Evolutionary conservation across 1,140 invertebrate genomes (phyloP).

Genomic region (Nasonia vitripennis): DNA sequence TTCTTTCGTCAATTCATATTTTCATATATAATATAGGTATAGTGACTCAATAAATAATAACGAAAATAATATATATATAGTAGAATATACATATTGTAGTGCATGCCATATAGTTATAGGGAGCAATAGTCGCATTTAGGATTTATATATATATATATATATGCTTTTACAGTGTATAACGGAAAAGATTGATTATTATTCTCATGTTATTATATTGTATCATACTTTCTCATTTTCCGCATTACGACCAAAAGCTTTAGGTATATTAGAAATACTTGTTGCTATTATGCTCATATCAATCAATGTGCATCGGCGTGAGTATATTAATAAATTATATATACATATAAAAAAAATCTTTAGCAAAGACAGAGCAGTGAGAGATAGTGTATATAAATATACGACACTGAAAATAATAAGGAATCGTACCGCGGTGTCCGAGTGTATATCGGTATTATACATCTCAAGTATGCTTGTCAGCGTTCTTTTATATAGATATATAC

Average conservation of each 20-base stretch:
- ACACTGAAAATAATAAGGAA: slow-evolving; percentile 27
- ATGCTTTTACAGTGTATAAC: slow-evolving; percentile 15
- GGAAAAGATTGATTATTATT: slow-evolving; percentile 7
- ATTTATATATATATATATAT: not conserved
- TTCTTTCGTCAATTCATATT: not conserved
- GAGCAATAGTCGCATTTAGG: not conserved
- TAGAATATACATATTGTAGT: slow-evolving; percentile 30
- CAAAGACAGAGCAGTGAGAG: slow-evolving; percentile 41
- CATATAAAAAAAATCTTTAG: slow-evolving; percentile 41
- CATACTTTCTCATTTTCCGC: not conserved
- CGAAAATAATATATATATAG: slow-evolving; percentile 25
- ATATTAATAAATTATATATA: slow-evolving; percentile 24
- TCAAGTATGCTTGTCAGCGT: not conserved
- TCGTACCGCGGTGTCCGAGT: slow-evolving; percentile 1
- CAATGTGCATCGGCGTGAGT: slow-evolving; percentile 36
- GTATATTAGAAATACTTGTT: slow-evolving; percentile 17
- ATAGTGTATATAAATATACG: slow-evolving; percentile 29
- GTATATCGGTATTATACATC: not conserved
- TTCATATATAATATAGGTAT: not conserved
- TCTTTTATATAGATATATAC: not conserved
- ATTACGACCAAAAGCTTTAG: slow-evolving; percentile 11
- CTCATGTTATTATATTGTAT: not conserved
- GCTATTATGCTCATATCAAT: not conserved
- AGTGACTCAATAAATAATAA: slow-evolving; percentile 25
- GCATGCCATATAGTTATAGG: slow-evolving; percentile 40